Base-by-base conservation (phyloP, 2,113 vertebrate genomes). In the Actenoides lindsayi region DNA sequence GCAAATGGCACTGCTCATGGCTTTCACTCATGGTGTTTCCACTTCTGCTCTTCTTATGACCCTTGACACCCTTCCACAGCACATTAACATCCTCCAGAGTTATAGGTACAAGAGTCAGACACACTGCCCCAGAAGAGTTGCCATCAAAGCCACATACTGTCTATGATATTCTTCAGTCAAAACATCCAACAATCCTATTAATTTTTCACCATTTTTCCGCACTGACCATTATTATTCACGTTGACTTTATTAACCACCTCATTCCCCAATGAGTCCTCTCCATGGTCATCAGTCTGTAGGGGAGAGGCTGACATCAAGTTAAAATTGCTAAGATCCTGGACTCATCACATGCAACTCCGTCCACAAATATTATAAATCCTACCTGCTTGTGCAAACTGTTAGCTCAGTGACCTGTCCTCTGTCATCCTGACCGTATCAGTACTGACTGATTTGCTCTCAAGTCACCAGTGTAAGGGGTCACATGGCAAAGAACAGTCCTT, bases 291-390 rank as follows among this genome's bases (percentile, higher is more conserved):
- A 70, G 33, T n/a, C 35, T 65, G 41, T 15, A 73, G 20, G 59
- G 62, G 5, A 46, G 16, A 81, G 44, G 46, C 12, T 77, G 59
- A 48, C 46, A 89, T 46, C 5, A 13, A 81, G 28, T 25, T 81
- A 81, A 73, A 80, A 70, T 62, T 5, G 5, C 25, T 28, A 63
- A 28, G 41, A 46, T 51, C 48, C 41, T 44, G 46, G 46, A 37
- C 44, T 83, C 0, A 0, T 16, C 59, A 25, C 19, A 23, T 18
- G 8, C 33, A 74, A 54, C 23, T 13, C 23, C 71, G 31, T 62
- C 14, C 46, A 87, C 37, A 37, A 41, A 31, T 37, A 75, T 54
- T 70, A 42, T 51, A 89, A 77, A 63, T 74, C 56, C 56, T 6
- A 2, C 54, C 37, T 63, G 18, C 18, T 73, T 65, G 12, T 39